Evolutionary conservation across 2,888 invertebrate genomes (phyloP).

Genomic region (Trichogramma evanescens): DNA sequence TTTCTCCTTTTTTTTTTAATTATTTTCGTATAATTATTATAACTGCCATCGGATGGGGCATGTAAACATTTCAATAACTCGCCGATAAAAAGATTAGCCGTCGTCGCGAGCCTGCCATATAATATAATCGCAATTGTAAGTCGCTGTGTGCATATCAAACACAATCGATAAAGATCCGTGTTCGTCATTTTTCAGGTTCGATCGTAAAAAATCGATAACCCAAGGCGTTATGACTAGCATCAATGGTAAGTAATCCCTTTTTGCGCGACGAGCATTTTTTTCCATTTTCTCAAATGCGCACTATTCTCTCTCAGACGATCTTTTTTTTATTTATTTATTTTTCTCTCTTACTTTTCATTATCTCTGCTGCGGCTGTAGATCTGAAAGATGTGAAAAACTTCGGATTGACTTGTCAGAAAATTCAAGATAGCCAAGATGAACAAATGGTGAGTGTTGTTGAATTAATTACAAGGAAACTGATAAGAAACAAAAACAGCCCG

Average conservation of each 20-base stretch:
- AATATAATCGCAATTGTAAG: too few species aligned
- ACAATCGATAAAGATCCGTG: too few species aligned
- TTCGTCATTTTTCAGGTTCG: too few species aligned
- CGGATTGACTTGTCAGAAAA: conserved; percentile 36
- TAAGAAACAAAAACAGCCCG: background rate
- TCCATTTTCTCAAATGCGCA: background rate
- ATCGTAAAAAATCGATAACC: background rate
- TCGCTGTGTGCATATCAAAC: too few species aligned
- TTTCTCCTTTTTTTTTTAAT: too few species aligned
- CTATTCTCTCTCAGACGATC: background rate
- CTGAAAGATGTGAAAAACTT: conserved; percentile 36
- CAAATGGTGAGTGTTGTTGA: conserved; percentile 49
- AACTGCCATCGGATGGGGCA: too few species aligned
- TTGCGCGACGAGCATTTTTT: background rate
- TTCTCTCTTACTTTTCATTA: too few species aligned
- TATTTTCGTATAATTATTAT: too few species aligned
- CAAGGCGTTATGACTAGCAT: conserved; percentile 18
- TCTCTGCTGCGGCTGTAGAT: conserved; percentile 24
- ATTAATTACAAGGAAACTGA: background rate
- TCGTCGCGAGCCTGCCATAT: too few species aligned
- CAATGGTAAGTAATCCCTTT: conserved; percentile 11
- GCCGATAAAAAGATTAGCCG: too few species aligned
- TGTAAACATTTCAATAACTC: too few species aligned
- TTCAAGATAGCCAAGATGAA: conserved; percentile 53
- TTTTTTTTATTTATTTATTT: background rate